Evolutionary conservation across 2,113 vertebrate species (phyloP).

Genomic region (Tyrannus savana): DNA sequence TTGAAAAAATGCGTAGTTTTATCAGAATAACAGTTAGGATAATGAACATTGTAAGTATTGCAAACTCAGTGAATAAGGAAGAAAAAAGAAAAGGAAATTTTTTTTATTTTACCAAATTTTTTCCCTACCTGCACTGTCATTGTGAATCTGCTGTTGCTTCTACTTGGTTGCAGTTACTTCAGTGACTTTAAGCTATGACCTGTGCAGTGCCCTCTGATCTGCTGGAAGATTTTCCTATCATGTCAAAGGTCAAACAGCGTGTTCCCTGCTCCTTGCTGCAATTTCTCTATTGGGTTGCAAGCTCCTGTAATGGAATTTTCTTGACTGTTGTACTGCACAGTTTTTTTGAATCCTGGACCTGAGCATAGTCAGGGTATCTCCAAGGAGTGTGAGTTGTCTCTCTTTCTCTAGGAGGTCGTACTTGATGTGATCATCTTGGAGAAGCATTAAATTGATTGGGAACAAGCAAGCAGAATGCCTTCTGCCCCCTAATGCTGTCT

Average conservation of each 20-base stretch:
- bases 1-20: neutral
- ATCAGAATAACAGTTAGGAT: neutral
- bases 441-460: neutral
- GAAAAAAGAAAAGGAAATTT: neutral
- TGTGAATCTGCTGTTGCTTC: neutral
- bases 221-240: fast-evolving
- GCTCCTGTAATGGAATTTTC: neutral
- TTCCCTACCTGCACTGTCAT: neutral
- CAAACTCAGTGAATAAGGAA: neutral
- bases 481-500: neutral
- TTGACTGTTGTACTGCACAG: neutral
- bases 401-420: neutral
- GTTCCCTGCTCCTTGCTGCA: neutral
- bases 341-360: neutral
- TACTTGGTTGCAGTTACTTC: neutral
- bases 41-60: neutral
- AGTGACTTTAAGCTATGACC: neutral
- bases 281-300: neutral
- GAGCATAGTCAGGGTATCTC: neutral
- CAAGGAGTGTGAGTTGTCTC: neutral
- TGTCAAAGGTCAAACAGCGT: neutral
- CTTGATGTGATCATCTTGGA: neutral
- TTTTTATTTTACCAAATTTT: neutral
- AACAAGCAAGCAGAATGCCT: neutral
- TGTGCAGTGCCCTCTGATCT: neutral